These are phyloP conservation scores for Alosa alosa DNA, from an alignment of 2,113 vertebrate genomes.

Conservation along the genomic window DNA sequence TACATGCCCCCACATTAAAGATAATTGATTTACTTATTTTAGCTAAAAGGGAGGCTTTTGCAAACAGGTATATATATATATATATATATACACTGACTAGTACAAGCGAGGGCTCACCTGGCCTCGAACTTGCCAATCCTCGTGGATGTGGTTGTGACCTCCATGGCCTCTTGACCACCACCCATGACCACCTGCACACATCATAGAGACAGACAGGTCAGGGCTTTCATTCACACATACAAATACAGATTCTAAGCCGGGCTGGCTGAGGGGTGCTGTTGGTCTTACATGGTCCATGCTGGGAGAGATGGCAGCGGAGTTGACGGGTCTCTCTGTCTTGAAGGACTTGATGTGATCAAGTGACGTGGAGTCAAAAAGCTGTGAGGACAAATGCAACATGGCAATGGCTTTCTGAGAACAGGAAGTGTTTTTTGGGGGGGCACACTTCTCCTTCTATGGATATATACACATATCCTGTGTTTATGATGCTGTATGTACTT, in stretches of 20 bases:
- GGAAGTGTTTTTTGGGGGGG: too few species aligned
- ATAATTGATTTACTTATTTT: too few species aligned
- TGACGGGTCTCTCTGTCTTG: slow-evolving; percentile 91
- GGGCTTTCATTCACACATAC: background rate
- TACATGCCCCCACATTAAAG: too few species aligned
- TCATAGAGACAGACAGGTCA: background rate
- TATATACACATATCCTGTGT: too few species aligned
- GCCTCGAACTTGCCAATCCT: slow-evolving; percentile 98
- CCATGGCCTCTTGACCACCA: slow-evolving; percentile 98
- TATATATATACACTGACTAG: too few species aligned
- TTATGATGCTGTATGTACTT: too few species aligned
- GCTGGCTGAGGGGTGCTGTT: background rate
- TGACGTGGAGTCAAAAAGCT: slow-evolving; percentile 87
- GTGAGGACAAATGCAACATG: slow-evolving; percentile 66
- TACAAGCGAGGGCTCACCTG: slow-evolving; percentile 66
- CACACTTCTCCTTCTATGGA: too few species aligned
- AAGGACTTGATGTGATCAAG: slow-evolving; percentile 93
- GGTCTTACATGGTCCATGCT: slow-evolving; percentile 90
- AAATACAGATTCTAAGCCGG: background rate
- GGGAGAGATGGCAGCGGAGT: slow-evolving; percentile 94
- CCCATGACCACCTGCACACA: slow-evolving; percentile 89
- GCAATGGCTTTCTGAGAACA: slow-evolving; percentile 60
- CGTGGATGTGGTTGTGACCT: slow-evolving; percentile 96
- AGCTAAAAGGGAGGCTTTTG: too few species aligned
- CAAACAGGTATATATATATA: too few species aligned